Conservation (phyloP, 2,888 invertebrate genomes). For the Troides aeacus region DNA sequence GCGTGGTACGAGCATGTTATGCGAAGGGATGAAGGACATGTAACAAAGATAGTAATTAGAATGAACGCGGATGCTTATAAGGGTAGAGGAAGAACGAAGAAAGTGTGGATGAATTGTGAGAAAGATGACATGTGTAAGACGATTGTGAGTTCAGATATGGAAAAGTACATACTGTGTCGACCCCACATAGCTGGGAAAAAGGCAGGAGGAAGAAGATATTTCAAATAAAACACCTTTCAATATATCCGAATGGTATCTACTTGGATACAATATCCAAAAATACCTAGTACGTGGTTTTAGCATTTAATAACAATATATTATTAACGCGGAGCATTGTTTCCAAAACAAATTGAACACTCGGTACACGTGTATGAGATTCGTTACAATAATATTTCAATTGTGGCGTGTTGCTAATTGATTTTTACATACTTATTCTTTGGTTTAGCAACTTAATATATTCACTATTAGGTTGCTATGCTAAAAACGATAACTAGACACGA, state of each 20-base stretch:
- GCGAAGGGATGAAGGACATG: too few species aligned
- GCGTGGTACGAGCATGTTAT: too few species aligned
- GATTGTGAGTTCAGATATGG: too few species aligned
- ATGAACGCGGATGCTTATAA: too few species aligned
- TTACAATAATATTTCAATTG: slow-evolving; percentile 19
- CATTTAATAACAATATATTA: slow-evolving; percentile 34
- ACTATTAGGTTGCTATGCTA: neutral
- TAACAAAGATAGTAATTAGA: too few species aligned
- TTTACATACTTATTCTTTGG: neutral
- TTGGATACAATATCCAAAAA: neutral
- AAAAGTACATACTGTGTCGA: too few species aligned
- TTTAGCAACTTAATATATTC: neutral
- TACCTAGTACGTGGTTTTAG: neutral
- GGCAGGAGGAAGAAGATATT: too few species aligned
- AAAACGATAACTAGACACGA: neutral
- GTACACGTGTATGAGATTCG: slow-evolving; percentile 35
- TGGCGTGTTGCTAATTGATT: slow-evolving; percentile 19
- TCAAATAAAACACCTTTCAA: neutral
- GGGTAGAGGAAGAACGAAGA: too few species aligned
- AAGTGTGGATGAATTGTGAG: too few species aligned
- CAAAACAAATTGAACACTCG: slow-evolving; percentile 34
- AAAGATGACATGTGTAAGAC: too few species aligned
- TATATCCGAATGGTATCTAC: neutral
- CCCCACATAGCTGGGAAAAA: too few species aligned
- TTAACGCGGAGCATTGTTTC: slow-evolving; percentile 35